A percentile compares a stretch with the other conserved stretches of the same genome.
Evolutionary conservation across 2,113 vertebrate genomes (phyloP).

Genomic region (Excalfactoria chinensis): DNA sequence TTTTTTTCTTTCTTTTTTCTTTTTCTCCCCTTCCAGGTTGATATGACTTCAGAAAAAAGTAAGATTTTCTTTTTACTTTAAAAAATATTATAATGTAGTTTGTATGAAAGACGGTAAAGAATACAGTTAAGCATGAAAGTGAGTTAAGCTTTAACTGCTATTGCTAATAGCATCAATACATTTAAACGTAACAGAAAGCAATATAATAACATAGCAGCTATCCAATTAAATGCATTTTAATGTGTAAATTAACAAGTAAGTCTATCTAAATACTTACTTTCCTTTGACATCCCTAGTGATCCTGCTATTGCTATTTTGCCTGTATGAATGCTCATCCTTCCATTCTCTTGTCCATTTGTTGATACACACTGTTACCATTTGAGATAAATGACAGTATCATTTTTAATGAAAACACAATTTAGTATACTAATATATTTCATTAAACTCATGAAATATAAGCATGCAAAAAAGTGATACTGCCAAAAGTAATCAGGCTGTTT

Average conservation of each 20-base stretch:
- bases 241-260: conserved; percentile 58
- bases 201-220: conserved; percentile 61
- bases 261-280: conserved; percentile 78
- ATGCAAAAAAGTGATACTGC: conserved; percentile 79
- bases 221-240: conserved; percentile 56
- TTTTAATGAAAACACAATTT: conserved; percentile 40
- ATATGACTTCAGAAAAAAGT: conserved; percentile 92
- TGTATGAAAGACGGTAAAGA: conserved; percentile 66
- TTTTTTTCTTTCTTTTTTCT: neutral
- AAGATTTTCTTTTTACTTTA: conserved; percentile 77
- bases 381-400: conserved; percentile 77
- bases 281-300: conserved; percentile 79
- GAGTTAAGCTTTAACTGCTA: conserved; percentile 72
- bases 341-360: conserved; percentile 73
- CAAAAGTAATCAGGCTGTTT: conserved; percentile 33
- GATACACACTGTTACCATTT: conserved; percentile 61
- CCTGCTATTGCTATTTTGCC: conserved; percentile 84
- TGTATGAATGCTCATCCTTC: conserved; percentile 72
- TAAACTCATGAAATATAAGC: neutral
- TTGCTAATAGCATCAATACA: conserved; percentile 69
- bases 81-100: conserved; percentile 25
- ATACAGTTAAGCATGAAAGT: conserved; percentile 76
- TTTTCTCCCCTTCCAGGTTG: conserved; percentile 83
- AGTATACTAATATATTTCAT: neutral
- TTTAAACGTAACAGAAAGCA: conserved; percentile 48